A percentile compares a stretch with the other conserved stretches of the same genome.
These are phyloP conservation scores for Orchesella flavescens DNA, from an alignment of 2,888 invertebrate genomes.

Conservation along the genomic window DNA sequence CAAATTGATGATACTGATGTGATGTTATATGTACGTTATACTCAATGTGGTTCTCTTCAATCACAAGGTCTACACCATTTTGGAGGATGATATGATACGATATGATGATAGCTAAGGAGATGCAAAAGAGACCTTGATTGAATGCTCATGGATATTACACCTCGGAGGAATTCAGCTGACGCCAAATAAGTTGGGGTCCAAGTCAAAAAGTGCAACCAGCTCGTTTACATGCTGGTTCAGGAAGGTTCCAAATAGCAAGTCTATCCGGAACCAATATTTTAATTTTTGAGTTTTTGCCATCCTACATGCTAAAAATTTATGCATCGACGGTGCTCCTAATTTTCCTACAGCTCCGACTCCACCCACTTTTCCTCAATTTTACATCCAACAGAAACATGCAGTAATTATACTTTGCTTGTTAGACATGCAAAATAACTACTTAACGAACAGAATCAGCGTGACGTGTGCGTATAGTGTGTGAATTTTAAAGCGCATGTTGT, in stretches of 20 bases:
- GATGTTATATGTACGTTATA: background rate
- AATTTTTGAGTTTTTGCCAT: too few relatives aligned
- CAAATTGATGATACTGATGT: background rate
- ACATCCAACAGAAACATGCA: too few relatives aligned
- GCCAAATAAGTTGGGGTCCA: background rate
- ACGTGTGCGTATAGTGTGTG: too few relatives aligned
- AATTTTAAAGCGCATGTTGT: too few relatives aligned
- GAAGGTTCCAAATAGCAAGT: background rate
- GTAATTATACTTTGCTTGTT: too few relatives aligned
- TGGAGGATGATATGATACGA: background rate
- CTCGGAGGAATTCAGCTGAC: constrained; percentile 30
- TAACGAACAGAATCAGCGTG: too few relatives aligned
- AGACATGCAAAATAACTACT: too few relatives aligned
- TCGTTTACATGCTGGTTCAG: background rate
- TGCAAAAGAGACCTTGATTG: constrained; percentile 9
- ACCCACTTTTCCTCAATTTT: too few relatives aligned
- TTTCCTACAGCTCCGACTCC: too few relatives aligned
- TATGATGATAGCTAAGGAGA: background rate
- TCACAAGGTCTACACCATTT: background rate
- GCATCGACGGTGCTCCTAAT: too few relatives aligned
- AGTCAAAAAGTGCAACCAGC: background rate
- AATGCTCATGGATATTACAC: constrained; percentile 21
- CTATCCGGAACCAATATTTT: background rate
- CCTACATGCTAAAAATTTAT: too few relatives aligned
- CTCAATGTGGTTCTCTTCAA: too few relatives aligned